A percentile compares a stretch with the other conserved stretches of the same genome.
phyloP scores from a whole-genome alignment of 1,140 invertebrate genomes.

The Lanistes nyassanus region DNA sequence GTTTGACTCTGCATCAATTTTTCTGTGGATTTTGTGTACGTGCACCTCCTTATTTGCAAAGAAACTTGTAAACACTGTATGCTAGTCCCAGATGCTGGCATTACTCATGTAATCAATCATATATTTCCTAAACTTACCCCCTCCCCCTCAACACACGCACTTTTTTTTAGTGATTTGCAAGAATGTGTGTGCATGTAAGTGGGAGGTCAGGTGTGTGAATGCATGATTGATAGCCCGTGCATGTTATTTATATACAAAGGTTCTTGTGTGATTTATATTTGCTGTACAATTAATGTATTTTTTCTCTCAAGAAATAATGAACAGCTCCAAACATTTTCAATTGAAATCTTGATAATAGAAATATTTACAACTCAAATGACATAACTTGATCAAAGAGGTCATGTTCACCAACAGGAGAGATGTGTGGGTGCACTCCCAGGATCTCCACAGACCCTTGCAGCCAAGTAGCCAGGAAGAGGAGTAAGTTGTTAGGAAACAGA shows the following conservation, averaged over 20 bases:
- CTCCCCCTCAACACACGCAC: no score
- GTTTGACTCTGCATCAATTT: background rate
- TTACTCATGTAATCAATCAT: no score
- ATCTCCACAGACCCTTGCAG: background rate
- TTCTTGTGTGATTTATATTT: no score
- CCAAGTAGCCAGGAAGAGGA: background rate
- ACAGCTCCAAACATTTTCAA: background rate
- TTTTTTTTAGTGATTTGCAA: background rate
- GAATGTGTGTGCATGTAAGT: background rate
- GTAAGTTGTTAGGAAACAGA: background rate
- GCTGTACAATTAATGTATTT: no score
- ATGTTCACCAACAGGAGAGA: constrained; percentile 26
- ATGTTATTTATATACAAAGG: no score
- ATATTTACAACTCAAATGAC: background rate
- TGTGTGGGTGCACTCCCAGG: constrained; percentile 42
- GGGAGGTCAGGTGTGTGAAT: background rate
- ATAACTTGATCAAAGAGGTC: background rate
- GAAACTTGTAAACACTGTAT: no score
- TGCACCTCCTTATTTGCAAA: no score
- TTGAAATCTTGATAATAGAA: no score
- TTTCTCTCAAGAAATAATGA: background rate
- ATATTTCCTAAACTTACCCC: no score
- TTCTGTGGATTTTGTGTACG: background rate
- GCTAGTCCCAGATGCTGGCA: no score
- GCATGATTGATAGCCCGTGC: background rate